Evolutionary conservation across 1,140 invertebrate genomes (phyloP), one percentile per base, ranked within the genome.

Genomic region (Pantala flavescens): DNA sequence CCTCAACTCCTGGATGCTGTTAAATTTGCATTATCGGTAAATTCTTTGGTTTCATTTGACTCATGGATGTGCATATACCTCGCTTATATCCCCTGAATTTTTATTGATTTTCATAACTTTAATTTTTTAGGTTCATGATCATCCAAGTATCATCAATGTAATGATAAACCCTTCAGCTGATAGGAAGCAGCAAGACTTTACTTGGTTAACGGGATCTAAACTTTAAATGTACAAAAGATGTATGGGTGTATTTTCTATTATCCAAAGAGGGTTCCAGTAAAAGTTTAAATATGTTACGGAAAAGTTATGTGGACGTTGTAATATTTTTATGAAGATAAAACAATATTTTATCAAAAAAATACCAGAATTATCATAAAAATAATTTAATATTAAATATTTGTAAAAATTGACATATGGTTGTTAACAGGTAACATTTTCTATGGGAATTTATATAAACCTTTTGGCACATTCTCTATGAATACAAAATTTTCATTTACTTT

Each of bases 161-260:
- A 87, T 94, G 78, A 98, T 98, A 36, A 90, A 89, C 82, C 93
- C 95, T 16, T 87, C 88, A 77, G 91, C 96, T 55, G 92, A 94
- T 80, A 88, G 95, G 76, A 98, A 97, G 84, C 88, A 91, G 74
- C 96, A 98, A 84, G 89, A 90, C 42, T 96, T 94, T 80, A 90
- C 87, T 78, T 97, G 95, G 95, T 84, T 98, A 2, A 97, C 95
- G 0, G 92, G 95, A 84, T 94, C 94, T 23, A 96, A 96, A 83
- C 43, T 36, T 72, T 71, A 23, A 23, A 71, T 71, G 49, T 19
- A 63, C 12, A 21, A 7, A 63, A 19, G 3, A 63, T 63, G 5
- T 19, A 7, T 63, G 3, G 28, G 28, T 5, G 9, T 36, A 36
- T 9, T 5, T 2, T 16, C 3, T 63, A 12, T 63, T 63, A 63